Percentiles rank a stretch among this genome's conserved stretches.
Conservation (phyloP, 1,140 invertebrate genomes). For the Leguminivora glycinivorella region DNA sequence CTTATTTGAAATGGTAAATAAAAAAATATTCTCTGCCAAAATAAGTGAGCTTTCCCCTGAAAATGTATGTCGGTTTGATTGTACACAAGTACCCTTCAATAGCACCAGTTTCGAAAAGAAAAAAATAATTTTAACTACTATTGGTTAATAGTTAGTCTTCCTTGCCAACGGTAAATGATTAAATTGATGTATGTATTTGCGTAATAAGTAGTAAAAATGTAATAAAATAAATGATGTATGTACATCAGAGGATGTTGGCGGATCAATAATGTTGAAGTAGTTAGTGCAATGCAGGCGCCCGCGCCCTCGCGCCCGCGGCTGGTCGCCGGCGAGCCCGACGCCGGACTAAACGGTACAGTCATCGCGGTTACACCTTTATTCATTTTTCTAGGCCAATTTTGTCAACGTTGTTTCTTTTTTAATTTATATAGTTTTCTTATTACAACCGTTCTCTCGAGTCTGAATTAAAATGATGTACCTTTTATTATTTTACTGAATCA, state of each 20-base stretch:
- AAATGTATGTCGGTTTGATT: background rate
- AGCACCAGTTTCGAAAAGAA: background rate
- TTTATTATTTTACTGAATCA: conserved; percentile 14
- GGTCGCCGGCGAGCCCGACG: background rate
- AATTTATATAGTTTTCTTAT: conserved; percentile 16
- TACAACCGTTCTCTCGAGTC: conserved; percentile 1
- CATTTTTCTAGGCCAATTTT: background rate
- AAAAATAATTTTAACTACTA: background rate
- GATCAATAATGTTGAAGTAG: conserved; percentile 5
- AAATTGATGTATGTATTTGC: conserved; percentile 17
- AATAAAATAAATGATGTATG: background rate
- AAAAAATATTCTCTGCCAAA: background rate
- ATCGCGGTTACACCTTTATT: conserved; percentile 15
- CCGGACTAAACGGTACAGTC: conserved; percentile 1
- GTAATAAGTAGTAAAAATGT: background rate
- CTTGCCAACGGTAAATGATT: background rate
- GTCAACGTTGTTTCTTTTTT: conserved; percentile 9
- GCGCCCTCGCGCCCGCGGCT: background rate
- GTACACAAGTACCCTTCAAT: background rate
- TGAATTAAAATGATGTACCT: background rate
- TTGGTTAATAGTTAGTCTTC: conserved; percentile 12
- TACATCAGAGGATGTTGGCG: background rate
- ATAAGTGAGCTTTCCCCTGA: background rate
- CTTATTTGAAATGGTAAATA: background rate
- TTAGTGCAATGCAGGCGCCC: conserved; percentile 16